Evolutionary conservation across 1,140 invertebrate species (phyloP), one percentile per base, ranked within the genome.

Genomic region (Zaprionus nigranus): DNA sequence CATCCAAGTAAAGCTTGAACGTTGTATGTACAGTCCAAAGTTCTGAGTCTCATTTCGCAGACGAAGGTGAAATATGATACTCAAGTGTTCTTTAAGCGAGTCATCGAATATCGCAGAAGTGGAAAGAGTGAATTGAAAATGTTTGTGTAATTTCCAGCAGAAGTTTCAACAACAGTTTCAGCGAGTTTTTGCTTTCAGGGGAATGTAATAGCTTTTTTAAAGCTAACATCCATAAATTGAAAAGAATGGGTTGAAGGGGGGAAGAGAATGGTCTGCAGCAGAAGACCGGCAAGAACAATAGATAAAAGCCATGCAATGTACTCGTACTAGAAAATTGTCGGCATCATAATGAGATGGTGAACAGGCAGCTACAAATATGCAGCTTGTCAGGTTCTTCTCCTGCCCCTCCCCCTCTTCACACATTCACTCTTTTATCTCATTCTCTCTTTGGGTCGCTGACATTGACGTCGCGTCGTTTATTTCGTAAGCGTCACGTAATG

Each of bases 321-420:
- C 36, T 34, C 57, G 36, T 56, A 62, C 36, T 34, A 64, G 34
- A 67, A 62, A 57, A 61, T 17, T 73, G 63, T 53, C 57, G 40
- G 20, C 53, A 57, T 71, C 62, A 54, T 78, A 81, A 81, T 68
- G 67, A 66, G 69, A 61, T 75, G 54, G 49, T 49, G n/a, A 53
- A 60, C 67, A 79, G 59, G 74, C 36, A 68, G 36, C 24, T 15
- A 66, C 51, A 22, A 53, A 26, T 9, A 40, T 70, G 62, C 22
- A 43, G 62, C 43, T 57, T 38, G 69, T 71, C 36, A 20, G 46
- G 22, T 57, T 43, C 11, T 30, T 58, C 28, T 51, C 28, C 34
- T 53, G 17, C 43, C 12, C 43, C 56, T 56, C 24, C 43, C 9
- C 13, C 36, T 51, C 49, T 28, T 20, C 49, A 22, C 49, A 9